These are phyloP conservation scores for Clarias pachynema DNA, from an alignment of 2,797 vertebrate species.

Conservation along the genomic window DNA sequence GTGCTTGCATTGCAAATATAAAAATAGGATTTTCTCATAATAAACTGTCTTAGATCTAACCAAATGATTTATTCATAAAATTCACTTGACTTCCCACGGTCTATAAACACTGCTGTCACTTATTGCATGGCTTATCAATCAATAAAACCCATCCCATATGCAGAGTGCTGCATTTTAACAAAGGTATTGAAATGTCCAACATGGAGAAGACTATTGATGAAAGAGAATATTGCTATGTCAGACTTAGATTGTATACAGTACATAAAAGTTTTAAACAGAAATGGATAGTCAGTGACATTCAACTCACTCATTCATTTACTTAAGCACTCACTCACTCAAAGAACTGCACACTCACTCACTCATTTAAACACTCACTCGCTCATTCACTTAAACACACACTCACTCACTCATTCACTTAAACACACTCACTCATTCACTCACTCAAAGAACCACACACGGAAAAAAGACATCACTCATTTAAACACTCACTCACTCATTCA, in stretches of 20 bases:
- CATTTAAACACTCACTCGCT: not conserved
- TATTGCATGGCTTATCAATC: conserved; percentile 14
- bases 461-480: not conserved
- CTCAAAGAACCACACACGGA: not conserved
- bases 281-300: not conserved
- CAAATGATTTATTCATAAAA: conserved; percentile 24
- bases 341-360: not conserved
- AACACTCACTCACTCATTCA: not conserved
- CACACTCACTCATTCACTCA: not conserved
- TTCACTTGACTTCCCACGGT: not conserved
- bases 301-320: not conserved
- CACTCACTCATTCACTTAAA: not conserved
- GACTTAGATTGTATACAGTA: no score
- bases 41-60: conserved; percentile 22
- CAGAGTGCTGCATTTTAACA: not conserved
- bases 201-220: not conserved
- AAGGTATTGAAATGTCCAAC: not conserved
- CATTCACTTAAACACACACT: not conserved
- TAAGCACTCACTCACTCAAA: not conserved
- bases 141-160: not conserved
- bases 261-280: not conserved
- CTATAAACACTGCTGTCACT: conserved; percentile 9
- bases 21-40: conserved; percentile 19
- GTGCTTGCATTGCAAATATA: conserved; percentile 6
- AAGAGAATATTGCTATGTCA: not conserved